phyloP scores from a whole-genome alignment of 1,140 invertebrate genomes.

The Trichonephila clavata region DNA sequence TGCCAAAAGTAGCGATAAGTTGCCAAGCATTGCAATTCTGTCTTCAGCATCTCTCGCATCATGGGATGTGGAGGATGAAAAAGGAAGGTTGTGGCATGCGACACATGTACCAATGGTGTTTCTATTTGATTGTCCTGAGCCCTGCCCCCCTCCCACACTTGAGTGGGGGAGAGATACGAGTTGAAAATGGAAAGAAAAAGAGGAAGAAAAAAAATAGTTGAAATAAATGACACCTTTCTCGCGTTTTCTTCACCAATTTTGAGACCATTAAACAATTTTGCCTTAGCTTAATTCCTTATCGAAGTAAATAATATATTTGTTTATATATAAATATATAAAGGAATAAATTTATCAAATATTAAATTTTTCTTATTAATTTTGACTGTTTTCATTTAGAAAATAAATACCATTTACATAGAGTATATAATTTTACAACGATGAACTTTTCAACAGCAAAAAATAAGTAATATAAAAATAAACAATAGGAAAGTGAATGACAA shows the following conservation, averaged over 20 bases:
- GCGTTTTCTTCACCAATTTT: not conserved
- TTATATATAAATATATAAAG: too few species aligned
- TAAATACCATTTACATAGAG: too few species aligned
- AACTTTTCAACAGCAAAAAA: too few species aligned
- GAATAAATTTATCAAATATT: too few species aligned
- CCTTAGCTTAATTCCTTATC: too few species aligned
- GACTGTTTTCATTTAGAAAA: too few species aligned
- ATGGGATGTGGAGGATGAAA: conserved; percentile 63
- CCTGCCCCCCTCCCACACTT: conserved; percentile 20
- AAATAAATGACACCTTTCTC: not conserved
- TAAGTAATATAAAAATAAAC: too few species aligned
- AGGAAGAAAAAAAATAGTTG: not conserved
- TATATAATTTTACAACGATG: too few species aligned
- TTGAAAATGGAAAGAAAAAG: conserved; percentile 3
- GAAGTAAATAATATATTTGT: too few species aligned
- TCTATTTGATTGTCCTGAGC: conserved; percentile 70
- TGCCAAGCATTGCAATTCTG: not conserved
- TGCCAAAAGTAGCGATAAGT: not conserved
- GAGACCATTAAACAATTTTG: not conserved
- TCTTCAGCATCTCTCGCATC: conserved; percentile 45
- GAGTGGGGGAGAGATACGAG: not conserved
- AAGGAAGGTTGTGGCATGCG: conserved; percentile 68
- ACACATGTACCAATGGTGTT: conserved; percentile 73
- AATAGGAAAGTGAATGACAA: too few species aligned
- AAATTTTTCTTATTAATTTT: too few species aligned